Conservation (phyloP, 2,113 vertebrate species). For the Pollachius pollachius region DNA sequence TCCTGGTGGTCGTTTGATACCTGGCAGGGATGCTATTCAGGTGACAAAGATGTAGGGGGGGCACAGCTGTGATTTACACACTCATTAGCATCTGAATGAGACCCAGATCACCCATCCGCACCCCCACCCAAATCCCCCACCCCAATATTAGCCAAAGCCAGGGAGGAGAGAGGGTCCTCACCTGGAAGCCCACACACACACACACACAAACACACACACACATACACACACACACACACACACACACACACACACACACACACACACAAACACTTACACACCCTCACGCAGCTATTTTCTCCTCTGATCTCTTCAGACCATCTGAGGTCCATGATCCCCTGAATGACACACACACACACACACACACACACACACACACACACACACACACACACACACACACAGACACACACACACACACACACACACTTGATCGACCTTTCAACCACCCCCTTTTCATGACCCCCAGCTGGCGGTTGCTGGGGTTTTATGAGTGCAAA, state of each 20-base stretch:
- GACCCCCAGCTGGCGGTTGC: slow-evolving; percentile 85
- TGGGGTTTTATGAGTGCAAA: slow-evolving; percentile 87
- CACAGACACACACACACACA: slow-evolving; percentile 70
- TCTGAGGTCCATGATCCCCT: slow-evolving; percentile 90
- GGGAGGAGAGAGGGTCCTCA: slow-evolving; percentile 77
- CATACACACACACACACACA: slow-evolving; percentile 38
- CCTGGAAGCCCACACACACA: slow-evolving; percentile 82
- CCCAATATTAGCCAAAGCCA: slow-evolving; percentile 81
- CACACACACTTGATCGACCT: slow-evolving; percentile 54
- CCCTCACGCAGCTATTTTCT: slow-evolving; percentile 11
- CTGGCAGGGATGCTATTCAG: slow-evolving; percentile 98
- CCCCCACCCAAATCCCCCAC: too few relatives aligned
- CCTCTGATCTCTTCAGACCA: slow-evolving; percentile 98
- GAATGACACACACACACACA: too few relatives aligned
- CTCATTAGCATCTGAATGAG: slow-evolving; percentile 99
- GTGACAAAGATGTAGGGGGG: slow-evolving; percentile 85
- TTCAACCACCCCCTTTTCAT: slow-evolving; percentile 34
- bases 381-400: slow-evolving; percentile 70
- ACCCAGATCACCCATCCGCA: slow-evolving; percentile 74
- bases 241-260: too few relatives aligned
- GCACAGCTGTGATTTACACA: slow-evolving; percentile 99
- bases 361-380: slow-evolving; percentile 74
- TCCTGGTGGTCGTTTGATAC: slow-evolving; percentile 98
- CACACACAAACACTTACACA: slow-evolving; percentile 37
- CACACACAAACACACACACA: too few relatives aligned